Base-by-base conservation (phyloP, 2,888 invertebrate species). In the Rhyacophila evoluta region DNA sequence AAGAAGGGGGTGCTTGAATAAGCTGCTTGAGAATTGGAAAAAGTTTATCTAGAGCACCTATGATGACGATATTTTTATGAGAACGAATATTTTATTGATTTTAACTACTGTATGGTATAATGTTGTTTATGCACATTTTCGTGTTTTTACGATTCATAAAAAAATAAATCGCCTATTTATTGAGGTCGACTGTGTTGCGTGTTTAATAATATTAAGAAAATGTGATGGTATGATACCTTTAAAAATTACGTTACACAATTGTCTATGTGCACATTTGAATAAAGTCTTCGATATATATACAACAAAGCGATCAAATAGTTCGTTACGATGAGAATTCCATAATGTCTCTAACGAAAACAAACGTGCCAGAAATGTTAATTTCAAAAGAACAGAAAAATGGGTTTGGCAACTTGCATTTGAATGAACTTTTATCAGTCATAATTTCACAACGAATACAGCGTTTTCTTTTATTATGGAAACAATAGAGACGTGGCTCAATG, bases 331-430 rank as follows among this genome's bases (percentile, higher is more conserved):
- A 12, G 2, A 55, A 55, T 55, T 55, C 55, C 55, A 55, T 19
- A 55, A 25, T 19, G 55, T 55, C 19, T 55, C 19, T 55, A 55
- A 55, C 55, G 1, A 33, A 10, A 55, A 19, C 19, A 55, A 10
- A 25, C 55, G 55, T 55, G 55, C 55, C 55, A 8, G 2, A 55
- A 55, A 55, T 55, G 25, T 25, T 55, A 55, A 55, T 55, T 55
- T 25, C 55, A 25, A 55, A 55, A 55, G 15, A 55, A 55, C 55
- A 55, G 55, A 55, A 55, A 55, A 55, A 55, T 55, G 55, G 55
- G 55, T 55, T 55, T 55, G 55, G 55, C 55, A 55, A 55, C 55
- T 4, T 55, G 55, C 55, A 55, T 55, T 55, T 55, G 15, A 55
- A 25, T 55, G 55, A 55, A 55, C 55, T 55, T 55, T 55, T 55